phyloP scores from a whole-genome alignment of 2,113 vertebrate species.

The Alouatta palliata region DNA sequence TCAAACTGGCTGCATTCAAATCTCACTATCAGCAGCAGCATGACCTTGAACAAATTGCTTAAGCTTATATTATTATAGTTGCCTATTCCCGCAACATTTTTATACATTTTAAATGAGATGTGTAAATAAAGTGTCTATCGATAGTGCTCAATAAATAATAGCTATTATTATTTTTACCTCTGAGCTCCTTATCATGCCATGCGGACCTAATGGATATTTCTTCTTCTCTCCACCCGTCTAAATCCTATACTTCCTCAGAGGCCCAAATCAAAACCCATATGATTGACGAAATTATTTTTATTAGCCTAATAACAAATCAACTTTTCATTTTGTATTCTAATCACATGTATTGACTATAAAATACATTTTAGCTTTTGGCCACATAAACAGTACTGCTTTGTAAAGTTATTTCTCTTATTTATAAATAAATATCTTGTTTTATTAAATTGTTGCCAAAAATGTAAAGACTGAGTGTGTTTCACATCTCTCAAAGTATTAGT shows the following conservation, averaged over 20 bases:
- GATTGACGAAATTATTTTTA: background rate
- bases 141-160: background rate
- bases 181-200: background rate
- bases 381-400: background rate
- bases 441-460: background rate
- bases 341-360: background rate
- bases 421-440: constrained; percentile 25
- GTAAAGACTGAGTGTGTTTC: background rate
- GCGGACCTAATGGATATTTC: background rate
- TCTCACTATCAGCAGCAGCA: background rate
- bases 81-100: background rate
- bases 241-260: background rate
- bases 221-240: background rate
- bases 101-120: background rate
- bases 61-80: background rate
- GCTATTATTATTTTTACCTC: background rate
- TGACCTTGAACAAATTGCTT: background rate
- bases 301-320: background rate
- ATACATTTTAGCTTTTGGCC: background rate
- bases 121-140: background rate
- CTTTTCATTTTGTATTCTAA: background rate
- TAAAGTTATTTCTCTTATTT: background rate
- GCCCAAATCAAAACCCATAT: background rate
- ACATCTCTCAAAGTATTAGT: background rate
- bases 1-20: background rate